Conservation (phyloP, 2,888 invertebrate species). For the Phymatocera aterrima region DNA sequence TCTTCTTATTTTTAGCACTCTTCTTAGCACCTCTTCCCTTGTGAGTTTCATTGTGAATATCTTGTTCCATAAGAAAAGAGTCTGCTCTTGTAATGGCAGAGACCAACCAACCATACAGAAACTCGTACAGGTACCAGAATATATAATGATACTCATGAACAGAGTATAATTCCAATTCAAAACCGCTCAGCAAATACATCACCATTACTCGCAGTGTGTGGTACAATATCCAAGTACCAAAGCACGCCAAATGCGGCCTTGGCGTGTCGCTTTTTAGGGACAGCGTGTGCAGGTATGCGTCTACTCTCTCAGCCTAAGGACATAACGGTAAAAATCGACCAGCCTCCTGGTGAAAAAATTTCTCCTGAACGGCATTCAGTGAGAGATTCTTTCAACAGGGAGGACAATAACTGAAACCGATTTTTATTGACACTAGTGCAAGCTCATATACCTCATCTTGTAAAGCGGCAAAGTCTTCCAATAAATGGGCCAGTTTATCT, state of each 20-base stretch:
- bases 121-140: conserved; percentile 97
- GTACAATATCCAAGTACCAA: conserved; percentile 96
- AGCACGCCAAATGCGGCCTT: conserved; percentile 87
- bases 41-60: conserved; percentile 76
- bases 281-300: conserved; percentile 86
- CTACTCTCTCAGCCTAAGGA: conserved; percentile 90
- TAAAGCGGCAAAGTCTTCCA: conserved; percentile 93
- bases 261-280: conserved; percentile 82
- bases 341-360: no score
- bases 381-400: no score
- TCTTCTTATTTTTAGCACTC: conserved; percentile 82
- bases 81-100: conserved; percentile 94
- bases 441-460: conserved; percentile 88
- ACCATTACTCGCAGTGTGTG: conserved; percentile 95
- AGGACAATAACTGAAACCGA: not conserved
- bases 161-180: conserved; percentile 96
- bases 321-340: conserved; percentile 20
- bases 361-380: no score
- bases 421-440: not conserved
- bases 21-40: conserved; percentile 74
- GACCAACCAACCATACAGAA: conserved; percentile 94
- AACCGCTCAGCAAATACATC: conserved; percentile 93
- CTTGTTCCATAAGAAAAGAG: conserved; percentile 87
- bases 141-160: conserved; percentile 97
- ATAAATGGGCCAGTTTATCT: conserved; percentile 91